A percentile compares a stretch with the other conserved stretches of the same genome.
phyloP scores from a whole-genome alignment of 1,140 invertebrate genomes.

The Drosophila equinoxialis region DNA sequence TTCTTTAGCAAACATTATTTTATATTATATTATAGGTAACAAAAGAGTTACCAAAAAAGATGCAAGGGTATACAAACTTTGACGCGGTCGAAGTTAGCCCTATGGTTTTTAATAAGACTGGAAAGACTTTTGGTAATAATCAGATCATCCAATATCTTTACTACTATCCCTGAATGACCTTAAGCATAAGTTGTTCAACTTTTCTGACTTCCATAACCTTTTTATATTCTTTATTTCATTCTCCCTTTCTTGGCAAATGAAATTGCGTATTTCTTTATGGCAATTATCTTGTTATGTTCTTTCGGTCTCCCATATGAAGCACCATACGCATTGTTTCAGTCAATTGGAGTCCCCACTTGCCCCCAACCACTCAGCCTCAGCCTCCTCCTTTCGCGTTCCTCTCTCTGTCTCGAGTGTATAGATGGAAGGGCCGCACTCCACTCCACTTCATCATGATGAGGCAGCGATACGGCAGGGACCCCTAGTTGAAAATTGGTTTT shows the following conservation, averaged over 20 bases:
- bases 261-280: conserved; percentile 58
- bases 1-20: no score
- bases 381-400: neutral
- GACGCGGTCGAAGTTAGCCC: no score
- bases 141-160: neutral
- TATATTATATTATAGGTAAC: no score
- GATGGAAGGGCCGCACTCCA: conserved; percentile 1
- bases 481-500: conserved; percentile 58
- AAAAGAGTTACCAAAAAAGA: no score
- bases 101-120: no score
- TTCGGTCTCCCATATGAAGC: neutral
- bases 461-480: conserved; percentile 61
- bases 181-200: conserved; percentile 26
- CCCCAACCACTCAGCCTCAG: neutral
- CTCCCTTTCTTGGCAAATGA: conserved; percentile 20
- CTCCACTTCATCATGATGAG: conserved; percentile 41
- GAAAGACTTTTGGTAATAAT: no score
- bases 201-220: conserved; percentile 1
- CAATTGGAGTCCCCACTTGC: conserved; percentile 34
- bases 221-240: neutral
- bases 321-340: conserved; percentile 52
- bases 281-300: conserved; percentile 69
- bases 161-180: neutral
- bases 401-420: conserved; percentile 15
- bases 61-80: no score